Percentiles rank a stretch among this genome's conserved stretches.
Conservation (phyloP, 1,140 invertebrate species). For the Drosophila littoralis region DNA sequence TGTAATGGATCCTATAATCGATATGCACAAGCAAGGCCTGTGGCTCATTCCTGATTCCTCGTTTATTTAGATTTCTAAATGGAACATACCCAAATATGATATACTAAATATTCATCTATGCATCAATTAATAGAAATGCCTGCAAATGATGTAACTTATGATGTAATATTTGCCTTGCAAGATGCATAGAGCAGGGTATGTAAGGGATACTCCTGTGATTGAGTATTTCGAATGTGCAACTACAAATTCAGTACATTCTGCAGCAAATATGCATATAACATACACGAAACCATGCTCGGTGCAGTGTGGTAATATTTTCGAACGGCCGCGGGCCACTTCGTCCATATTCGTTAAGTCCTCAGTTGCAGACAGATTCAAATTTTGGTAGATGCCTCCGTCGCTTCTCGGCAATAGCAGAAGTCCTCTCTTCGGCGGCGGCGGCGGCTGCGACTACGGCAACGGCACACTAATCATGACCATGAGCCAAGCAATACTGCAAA, state of each 20-base stretch:
- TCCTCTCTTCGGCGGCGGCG: constrained; percentile 12
- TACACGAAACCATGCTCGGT: constrained; percentile 1
- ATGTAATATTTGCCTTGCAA: too few species aligned
- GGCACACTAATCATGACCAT: constrained; percentile 74
- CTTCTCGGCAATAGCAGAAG: constrained; percentile 46
- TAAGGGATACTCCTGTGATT: constrained; percentile 60
- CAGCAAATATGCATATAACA: constrained; percentile 18
- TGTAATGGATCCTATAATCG: too few species aligned
- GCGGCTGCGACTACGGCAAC: constrained; percentile 29
- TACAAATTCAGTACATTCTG: constrained; percentile 58
- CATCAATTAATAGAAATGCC: too few species aligned
- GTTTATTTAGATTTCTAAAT: too few species aligned
- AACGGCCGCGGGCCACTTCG: constrained; percentile 64
- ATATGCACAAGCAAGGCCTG: too few species aligned
- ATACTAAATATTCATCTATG: too few species aligned
- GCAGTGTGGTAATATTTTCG: constrained; percentile 71
- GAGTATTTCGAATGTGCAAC: constrained; percentile 75
- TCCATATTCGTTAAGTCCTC: constrained; percentile 81
- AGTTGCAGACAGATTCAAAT: constrained; percentile 83
- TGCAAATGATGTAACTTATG: too few species aligned
- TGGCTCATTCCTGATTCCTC: too few species aligned
- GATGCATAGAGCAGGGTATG: background rate
- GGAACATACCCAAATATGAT: too few species aligned
- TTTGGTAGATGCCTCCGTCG: constrained; percentile 71
- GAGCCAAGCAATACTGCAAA: constrained; percentile 65